Evolutionary conservation across 2,797 vertebrate species (phyloP).

Genomic region (Liasis olivaceus): DNA sequence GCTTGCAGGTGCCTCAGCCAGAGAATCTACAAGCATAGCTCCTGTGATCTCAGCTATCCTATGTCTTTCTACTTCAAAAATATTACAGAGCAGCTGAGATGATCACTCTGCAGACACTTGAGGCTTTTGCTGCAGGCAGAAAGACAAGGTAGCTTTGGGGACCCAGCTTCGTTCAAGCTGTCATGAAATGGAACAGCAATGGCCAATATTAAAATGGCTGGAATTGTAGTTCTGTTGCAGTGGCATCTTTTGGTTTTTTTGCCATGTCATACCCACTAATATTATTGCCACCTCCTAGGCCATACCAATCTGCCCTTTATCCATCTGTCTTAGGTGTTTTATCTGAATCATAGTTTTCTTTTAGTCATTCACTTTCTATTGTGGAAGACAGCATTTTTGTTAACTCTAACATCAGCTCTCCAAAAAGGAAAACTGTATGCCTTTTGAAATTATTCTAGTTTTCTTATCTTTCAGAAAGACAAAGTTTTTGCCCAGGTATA

Average conservation of each 20-base stretch:
- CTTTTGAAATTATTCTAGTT: not conserved
- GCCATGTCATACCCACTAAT: not conserved
- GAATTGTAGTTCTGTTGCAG: not conserved
- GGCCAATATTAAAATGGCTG: not conserved
- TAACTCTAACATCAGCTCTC: not conserved
- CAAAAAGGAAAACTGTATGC: not conserved
- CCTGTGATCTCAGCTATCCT: not conserved
- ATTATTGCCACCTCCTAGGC: not conserved
- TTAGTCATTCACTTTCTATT: not conserved
- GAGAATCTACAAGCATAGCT: not conserved
- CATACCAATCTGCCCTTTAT: not conserved
- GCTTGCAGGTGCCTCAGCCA: not conserved
- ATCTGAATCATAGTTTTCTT: not conserved
- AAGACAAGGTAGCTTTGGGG: not conserved
- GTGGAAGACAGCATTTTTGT: not conserved
- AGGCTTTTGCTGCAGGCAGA: not conserved
- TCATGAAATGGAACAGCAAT: not conserved
- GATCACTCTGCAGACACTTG: not conserved
- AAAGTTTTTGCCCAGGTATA: not conserved
- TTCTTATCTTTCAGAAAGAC: not conserved
- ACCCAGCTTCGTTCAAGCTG: not conserved
- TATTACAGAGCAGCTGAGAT: not conserved
- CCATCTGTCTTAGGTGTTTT: not conserved
- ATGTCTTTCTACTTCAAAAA: not conserved
- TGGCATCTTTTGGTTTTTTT: not conserved